Evolutionary conservation across 1,140 invertebrate species (phyloP), one percentile per base, ranked within the genome.

Genomic region (Antheraea pernyi): DNA sequence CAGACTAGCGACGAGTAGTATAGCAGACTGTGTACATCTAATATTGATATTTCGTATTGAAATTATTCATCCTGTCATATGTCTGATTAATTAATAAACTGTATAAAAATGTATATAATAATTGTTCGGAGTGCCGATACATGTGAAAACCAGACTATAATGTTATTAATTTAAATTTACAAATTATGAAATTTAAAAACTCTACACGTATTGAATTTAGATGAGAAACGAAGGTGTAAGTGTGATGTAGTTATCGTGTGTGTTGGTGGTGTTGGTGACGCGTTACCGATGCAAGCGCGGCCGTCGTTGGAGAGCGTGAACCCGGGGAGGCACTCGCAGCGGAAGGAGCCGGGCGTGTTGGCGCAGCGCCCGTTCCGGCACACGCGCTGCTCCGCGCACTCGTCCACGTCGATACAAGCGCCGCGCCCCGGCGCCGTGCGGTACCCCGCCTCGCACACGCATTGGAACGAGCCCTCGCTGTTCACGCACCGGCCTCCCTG

Each of bases 241-340:
- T 8, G 22, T 30, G 0, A n/a, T 59, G 7, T 22, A n/a, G 19
- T 37, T 63, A 63, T 63, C 2, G 5, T 59, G 3, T 59, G 7
- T 2, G 58, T 16, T 16, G n/a, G 58, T 30, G 22, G 22, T 30
- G 22, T 30, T 30, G 22, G 22, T 30, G 22, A 30, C 22, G 4
- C 4, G 22, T 30, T 59, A 60, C 59, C 22, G 37, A 36, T 96
- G 89, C 97, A 98, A 60, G 96, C 95, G 77, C 96, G 93, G 37
- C 97, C 97, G 89, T 98, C 97, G 59, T 95, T 95, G 69, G 97
- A 97, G 5, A 98, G 91, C 81, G 95, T 95, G 85, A 97, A 98
- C n/a, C 97, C 97, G 16, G 94, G 89, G 73, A 94, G 91, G 81
- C 97, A 98, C 76, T 97, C 95, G 91, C 97, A 98, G 19, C 94